phyloP scores from a whole-genome alignment of 1,140 invertebrate species.

The Luehdorfia chinensis region DNA sequence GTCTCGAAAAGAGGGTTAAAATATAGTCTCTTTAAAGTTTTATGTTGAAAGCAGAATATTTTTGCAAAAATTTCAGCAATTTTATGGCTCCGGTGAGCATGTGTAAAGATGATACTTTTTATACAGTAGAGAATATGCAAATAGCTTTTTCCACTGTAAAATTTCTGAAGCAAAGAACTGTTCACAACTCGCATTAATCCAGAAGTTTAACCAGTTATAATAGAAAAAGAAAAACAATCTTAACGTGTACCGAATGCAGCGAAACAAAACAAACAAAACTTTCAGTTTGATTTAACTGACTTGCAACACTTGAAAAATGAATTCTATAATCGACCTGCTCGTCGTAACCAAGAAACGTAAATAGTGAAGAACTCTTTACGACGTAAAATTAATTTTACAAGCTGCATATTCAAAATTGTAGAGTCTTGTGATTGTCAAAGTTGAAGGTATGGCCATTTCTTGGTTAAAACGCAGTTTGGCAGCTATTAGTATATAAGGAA shows the following conservation, averaged over 20 bases:
- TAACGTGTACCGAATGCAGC: slow-evolving; percentile 11
- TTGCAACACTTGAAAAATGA: slow-evolving; percentile 6
- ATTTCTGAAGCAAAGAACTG: slow-evolving; percentile 30
- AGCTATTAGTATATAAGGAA: too few species aligned
- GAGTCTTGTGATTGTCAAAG: too few species aligned
- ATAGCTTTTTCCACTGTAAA: slow-evolving; percentile 28
- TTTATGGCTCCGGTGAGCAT: slow-evolving; percentile 15
- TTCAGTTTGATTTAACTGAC: slow-evolving; percentile 9
- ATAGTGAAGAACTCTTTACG: too few species aligned
- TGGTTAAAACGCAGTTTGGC: too few species aligned
- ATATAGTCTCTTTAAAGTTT: slow-evolving; percentile 6
- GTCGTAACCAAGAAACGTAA: too few species aligned
- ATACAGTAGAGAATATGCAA: slow-evolving; percentile 31
- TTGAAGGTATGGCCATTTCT: too few species aligned
- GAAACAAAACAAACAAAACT: slow-evolving; percentile 3
- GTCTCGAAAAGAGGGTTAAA: not conserved
- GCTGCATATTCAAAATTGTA: too few species aligned
- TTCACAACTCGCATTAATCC: slow-evolving; percentile 37
- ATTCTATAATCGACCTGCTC: slow-evolving; percentile 8
- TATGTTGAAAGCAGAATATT: slow-evolving; percentile 6
- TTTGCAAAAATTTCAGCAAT: slow-evolving; percentile 6
- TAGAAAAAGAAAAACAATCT: slow-evolving; percentile 10
- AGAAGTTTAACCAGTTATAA: slow-evolving; percentile 20
- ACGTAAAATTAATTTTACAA: too few species aligned
- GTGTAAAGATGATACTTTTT: slow-evolving; percentile 20